Evolutionary conservation across 2,888 invertebrate genomes (phyloP).

Genomic region (Caenorhabditis japonica): DNA sequence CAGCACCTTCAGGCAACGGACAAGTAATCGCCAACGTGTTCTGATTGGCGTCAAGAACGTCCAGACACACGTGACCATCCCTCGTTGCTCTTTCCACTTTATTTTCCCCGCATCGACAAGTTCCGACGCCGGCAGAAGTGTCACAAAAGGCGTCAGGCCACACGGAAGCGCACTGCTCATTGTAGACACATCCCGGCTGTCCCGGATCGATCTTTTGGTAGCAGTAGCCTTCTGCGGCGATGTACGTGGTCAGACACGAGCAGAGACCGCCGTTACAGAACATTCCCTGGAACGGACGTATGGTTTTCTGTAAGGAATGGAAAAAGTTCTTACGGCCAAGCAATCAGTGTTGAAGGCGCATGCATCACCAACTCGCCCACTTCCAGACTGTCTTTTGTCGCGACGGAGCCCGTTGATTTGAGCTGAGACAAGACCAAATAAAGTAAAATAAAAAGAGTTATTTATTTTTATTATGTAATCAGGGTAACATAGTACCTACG

Average conservation of each 20-base stretch:
- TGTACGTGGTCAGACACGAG: conserved; percentile 68
- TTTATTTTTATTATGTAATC: not conserved
- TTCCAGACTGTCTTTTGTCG: conserved; percentile 64
- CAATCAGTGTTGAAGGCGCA: conserved; percentile 71
- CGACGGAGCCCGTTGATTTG: conserved; percentile 34
- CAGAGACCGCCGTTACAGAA: conserved; percentile 71
- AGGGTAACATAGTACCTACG: conserved; percentile 57
- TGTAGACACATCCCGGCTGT: conserved; percentile 69
- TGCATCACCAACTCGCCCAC: conserved; percentile 69
- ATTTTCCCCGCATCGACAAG: conserved; percentile 69
- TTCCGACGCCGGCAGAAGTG: conserved; percentile 68
- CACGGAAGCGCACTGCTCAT: conserved; percentile 69
- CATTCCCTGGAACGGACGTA: conserved; percentile 57
- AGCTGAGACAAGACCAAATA: conserved; percentile 3
- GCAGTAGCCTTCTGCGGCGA: conserved; percentile 68
- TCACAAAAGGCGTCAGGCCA: conserved; percentile 73
- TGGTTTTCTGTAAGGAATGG: not conserved
- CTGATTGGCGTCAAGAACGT: conserved; percentile 67
- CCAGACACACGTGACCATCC: conserved; percentile 70
- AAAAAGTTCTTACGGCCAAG: conserved; percentile 53
- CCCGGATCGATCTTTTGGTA: conserved; percentile 72
- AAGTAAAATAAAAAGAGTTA: not conserved
- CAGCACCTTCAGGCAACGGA: conserved; percentile 71
- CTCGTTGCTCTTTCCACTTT: conserved; percentile 68
- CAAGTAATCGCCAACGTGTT: conserved; percentile 70